Conservation (phyloP, 2,113 vertebrate species). For the Sus scrofa region T2T-Sscrofa CM000813.6:50117501-50118000, state of each 20-base stretch:
- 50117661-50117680: neutral
- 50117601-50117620: neutral
- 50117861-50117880: neutral
- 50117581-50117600: neutral
- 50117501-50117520: neutral
- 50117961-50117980: neutral
- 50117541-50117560: neutral
- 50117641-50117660: neutral
- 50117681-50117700: neutral
- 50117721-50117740: neutral
- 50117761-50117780: neutral
- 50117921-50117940: neutral
- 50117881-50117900: neutral
- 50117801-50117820: neutral
- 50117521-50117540: neutral
- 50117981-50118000: conserved; percentile 15
- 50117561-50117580: neutral
- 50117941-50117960: conserved; percentile 16
- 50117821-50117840: neutral
- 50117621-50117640: neutral
- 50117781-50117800: neutral
- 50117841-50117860: neutral
- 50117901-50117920: neutral
- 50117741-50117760: neutral
- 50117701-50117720: neutral